Conservation (phyloP, 2,113 vertebrate genomes). For the Istiophorus platypterus region DNA sequence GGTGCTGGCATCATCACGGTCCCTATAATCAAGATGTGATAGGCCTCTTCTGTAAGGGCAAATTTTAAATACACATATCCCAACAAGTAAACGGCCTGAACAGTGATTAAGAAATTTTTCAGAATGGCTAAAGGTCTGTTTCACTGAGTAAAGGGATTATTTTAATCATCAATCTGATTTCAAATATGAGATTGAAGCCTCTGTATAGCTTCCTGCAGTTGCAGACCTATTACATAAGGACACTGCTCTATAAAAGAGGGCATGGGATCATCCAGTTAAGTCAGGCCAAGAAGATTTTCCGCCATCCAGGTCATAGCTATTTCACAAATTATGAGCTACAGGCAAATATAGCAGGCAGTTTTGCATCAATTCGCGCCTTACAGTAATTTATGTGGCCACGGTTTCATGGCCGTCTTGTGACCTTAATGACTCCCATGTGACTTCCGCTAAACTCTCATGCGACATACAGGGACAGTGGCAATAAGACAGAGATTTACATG, state of each 20-base stretch:
- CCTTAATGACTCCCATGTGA: conserved; percentile 22
- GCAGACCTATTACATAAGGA: not conserved
- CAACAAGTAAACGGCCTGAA: not conserved
- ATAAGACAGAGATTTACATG: conserved; percentile 2
- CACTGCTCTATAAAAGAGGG: conserved; percentile 13
- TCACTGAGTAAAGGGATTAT: not conserved
- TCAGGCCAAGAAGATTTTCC: conserved; percentile 12
- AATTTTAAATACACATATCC: conserved; percentile 17
- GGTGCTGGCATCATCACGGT: not conserved
- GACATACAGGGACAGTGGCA: not conserved
- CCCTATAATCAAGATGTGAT: conserved; percentile 26
- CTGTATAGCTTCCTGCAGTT: not conserved
- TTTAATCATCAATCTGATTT: not conserved
- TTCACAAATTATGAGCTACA: conserved; percentile 7
- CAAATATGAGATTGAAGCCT: conserved; percentile 3
- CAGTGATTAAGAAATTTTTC: not conserved
- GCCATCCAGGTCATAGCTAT: conserved; percentile 24
- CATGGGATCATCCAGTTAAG: conserved; percentile 6
- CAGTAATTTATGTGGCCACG: conserved; percentile 8
- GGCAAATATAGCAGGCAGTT: not conserved
- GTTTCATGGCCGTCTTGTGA: conserved; percentile 7
- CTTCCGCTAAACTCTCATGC: not conserved
- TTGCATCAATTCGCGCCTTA: conserved; percentile 33
- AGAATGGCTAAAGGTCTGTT: not conserved
- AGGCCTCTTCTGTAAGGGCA: conserved; percentile 22